Evolutionary conservation across 2,113 vertebrate genomes (phyloP), one percentile per base, ranked within the genome.

Genomic region (Setophaga petechia): DNA sequence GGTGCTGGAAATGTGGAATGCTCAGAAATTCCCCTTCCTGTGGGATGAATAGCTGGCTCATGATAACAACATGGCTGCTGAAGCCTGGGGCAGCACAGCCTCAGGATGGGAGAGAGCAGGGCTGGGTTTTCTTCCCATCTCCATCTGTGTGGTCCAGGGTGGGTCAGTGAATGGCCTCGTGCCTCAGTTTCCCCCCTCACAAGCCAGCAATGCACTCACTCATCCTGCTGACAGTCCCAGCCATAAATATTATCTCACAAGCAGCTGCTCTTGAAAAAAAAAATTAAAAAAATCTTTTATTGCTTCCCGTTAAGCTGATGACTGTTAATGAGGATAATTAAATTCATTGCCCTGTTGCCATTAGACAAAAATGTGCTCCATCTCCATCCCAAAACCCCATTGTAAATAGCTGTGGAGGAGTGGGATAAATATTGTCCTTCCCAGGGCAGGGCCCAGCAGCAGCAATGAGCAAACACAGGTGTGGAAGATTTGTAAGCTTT

Each of bases 391-490:
- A 96, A 87, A 97, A 95, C 93, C 73, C 94, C 55, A 87, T 49
- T 90, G 78, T 87, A 82, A 85, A 88, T 89, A 93, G 75, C 80
- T 95, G 91, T 10, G 68, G 93, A 95, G 84, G 89, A 89, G 59
- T 75, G 92, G 89, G 89, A 96, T 84, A 94, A 94, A 92, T 80
- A 74, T 76, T 31, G 0, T 66, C 69, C 63, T 95, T 93, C 83
- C 85, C 66, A 65, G 61, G 69, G 75, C 61, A 89, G 85, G 73
- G 74, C 89, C 25, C 76, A 69, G 87, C 79, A 81, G 81, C 94
- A 95, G 82, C 92, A 95, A 92, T 77, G 88, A 93, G 81, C 90
- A 94, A 93, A 95, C 90, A 95, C 93, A 97, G 93, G 93, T 95
- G 74, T 94, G 95, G 82, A 91, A 93, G 87, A 92, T 84, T 97